Conservation (phyloP, 2,113 vertebrate species). For the Corvus hawaiiensis region DNA sequence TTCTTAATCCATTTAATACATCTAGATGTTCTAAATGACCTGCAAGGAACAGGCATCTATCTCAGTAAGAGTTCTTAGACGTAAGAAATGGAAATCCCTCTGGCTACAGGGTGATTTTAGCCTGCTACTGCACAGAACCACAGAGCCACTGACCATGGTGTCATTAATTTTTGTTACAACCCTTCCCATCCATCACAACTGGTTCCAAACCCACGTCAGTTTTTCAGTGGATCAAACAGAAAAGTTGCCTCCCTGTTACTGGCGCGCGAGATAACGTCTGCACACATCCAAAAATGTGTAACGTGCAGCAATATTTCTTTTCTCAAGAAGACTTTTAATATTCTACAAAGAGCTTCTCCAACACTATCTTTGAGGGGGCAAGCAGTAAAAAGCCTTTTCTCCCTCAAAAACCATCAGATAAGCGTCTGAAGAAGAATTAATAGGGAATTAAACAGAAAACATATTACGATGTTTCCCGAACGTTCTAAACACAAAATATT, state of each 20-base stretch:
- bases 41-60: not conserved
- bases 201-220: not conserved
- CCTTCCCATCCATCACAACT: not conserved
- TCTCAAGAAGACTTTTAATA: not conserved
- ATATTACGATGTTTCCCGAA: not conserved
- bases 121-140: not conserved
- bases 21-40: not conserved
- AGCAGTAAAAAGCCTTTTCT: not conserved
- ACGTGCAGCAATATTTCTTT: fast-evolving
- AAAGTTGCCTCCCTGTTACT: not conserved
- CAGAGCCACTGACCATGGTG: not conserved
- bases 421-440: not conserved
- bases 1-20: not conserved
- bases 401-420: not conserved
- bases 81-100: not conserved
- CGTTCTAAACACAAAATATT: not conserved
- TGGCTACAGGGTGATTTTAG: not conserved
- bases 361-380: not conserved
- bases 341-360: not conserved
- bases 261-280: fast-evolving
- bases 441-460: not conserved
- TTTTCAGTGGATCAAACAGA: not conserved
- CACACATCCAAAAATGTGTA: not conserved
- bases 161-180: not conserved
- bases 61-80: not conserved